Base-by-base conservation (phyloP, 2,113 vertebrate species). In the Charadrius vociferus region DNA sequence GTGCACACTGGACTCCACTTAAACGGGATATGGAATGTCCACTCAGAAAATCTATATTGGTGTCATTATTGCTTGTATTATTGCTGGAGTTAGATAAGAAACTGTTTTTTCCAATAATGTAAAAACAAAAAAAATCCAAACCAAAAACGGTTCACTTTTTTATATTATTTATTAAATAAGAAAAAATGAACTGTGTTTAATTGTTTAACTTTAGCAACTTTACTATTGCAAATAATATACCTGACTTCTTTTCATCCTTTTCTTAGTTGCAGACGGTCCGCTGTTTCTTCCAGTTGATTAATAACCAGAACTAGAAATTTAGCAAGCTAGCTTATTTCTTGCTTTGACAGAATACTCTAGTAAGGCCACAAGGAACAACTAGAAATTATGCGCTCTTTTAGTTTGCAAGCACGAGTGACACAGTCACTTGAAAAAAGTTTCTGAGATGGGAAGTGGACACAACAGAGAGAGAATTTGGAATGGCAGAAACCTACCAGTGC, bases 111-210 rank as follows among this genome's bases (percentile, higher is more conserved):
- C 86, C 71, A 96, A 97, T 90, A 95, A 95, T 97, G 92, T 98
- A 94, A 95, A 93, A 95, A 89, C n/a, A n/a, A 90, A 92, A n/a
- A n/a, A 63, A 30, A 19, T 12, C 29, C 41, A 61, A 36, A 62
- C 62, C 37, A 62, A 55, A 79, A 92, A 74, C 77, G 70, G 93
- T 98, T 97, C 88, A 93, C 95, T 93, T 97, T 97, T 97, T 97
- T 89, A 96, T 97, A 96, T 97, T 97, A 98, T 98, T 97, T 98
- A 97, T 98, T 98, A 97, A 98, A 97, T 98, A 97, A 97, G 96
- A 77, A 96, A 96, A 97, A 94, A 95, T 43, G 34, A 93, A 83
- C 86, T 81, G 91, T 94, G 96, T 96, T 97, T 95, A 97, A 39
- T 96, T 95, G 83, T 97, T 96, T 97, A 97, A 96, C 86, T 96